Conservation (phyloP, 2,888 invertebrate species). For the Euplexia lucipara region DNA sequence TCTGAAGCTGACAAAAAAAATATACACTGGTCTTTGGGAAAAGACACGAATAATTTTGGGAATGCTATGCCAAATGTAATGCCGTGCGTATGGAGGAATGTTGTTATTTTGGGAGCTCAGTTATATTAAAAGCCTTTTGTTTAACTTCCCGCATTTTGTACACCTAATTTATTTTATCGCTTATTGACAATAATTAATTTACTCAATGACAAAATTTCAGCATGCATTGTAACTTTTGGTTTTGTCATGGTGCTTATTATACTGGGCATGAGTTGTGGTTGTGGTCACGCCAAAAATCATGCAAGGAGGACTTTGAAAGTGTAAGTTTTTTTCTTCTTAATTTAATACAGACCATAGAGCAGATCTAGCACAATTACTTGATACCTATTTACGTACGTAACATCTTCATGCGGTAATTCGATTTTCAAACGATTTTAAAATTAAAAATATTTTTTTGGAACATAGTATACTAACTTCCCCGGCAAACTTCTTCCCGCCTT, state of each 20-base stretch:
- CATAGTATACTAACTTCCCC: too few species aligned
- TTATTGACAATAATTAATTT: constrained; percentile 22
- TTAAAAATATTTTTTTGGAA: too few species aligned
- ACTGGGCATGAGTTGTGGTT: constrained; percentile 88
- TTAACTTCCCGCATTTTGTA: neutral
- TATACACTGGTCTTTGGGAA: neutral
- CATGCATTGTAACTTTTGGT: constrained; percentile 81
- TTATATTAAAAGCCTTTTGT: neutral
- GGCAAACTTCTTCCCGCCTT: too few species aligned
- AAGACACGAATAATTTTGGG: neutral
- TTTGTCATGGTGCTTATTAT: constrained; percentile 86
- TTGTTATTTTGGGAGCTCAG: neutral
- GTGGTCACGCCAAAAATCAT: constrained; percentile 82
- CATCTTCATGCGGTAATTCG: too few species aligned
- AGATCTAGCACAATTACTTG: too few species aligned
- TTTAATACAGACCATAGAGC: too few species aligned
- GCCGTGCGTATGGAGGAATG: neutral
- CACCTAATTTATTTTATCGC: neutral
- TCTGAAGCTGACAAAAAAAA: neutral
- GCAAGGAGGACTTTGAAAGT: constrained; percentile 84
- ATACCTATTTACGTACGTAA: too few species aligned
- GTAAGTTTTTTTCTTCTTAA: constrained; percentile 76
- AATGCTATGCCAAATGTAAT: neutral
- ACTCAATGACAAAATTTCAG: constrained; percentile 71
- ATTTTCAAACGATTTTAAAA: too few species aligned